Evolutionary conservation across 2,888 invertebrate genomes (phyloP).

Genomic region (Muscina levida): DNA sequence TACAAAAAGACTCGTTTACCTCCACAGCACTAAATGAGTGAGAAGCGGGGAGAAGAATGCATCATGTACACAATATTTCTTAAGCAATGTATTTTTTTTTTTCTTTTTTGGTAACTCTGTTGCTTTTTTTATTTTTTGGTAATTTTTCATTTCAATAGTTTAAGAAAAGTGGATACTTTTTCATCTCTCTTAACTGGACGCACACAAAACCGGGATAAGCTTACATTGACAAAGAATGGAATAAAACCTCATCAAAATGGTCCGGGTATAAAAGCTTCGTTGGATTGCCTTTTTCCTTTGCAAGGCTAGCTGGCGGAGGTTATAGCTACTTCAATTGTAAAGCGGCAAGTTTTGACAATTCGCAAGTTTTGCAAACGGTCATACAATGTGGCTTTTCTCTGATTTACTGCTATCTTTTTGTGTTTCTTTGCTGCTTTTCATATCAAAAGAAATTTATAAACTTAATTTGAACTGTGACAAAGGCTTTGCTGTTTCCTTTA

Average conservation of each 20-base stretch:
- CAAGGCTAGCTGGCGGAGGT: not conserved
- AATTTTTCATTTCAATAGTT: constrained; percentile 61
- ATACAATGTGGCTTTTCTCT: constrained; percentile 58
- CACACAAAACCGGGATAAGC: not conserved
- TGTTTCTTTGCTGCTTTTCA: constrained; percentile 5
- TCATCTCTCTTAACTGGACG: constrained; percentile 14
- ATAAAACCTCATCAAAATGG: not conserved
- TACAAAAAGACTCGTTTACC: constrained; percentile 3
- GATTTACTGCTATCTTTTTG: not conserved
- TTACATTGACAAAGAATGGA: constrained; percentile 8
- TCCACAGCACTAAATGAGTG: too few relatives aligned
- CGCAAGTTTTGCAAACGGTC: constrained; percentile 44
- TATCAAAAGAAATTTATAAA: constrained; percentile 33
- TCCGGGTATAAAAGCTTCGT: not conserved
- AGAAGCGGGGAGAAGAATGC: too few relatives aligned
- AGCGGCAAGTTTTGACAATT: constrained; percentile 41
- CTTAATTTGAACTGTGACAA: constrained; percentile 63
- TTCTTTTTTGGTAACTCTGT: not conserved
- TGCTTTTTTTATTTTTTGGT: constrained; percentile 51
- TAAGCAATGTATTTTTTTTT: not conserved
- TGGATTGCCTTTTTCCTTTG: not conserved
- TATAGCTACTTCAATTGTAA: constrained; percentile 14
- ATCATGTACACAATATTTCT: constrained; percentile 4
- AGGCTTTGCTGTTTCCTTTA: constrained; percentile 20
- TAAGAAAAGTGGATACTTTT: constrained; percentile 45